phyloP scores from a whole-genome alignment of 2,113 vertebrate genomes.

The Hystrix brachyura region DNA sequence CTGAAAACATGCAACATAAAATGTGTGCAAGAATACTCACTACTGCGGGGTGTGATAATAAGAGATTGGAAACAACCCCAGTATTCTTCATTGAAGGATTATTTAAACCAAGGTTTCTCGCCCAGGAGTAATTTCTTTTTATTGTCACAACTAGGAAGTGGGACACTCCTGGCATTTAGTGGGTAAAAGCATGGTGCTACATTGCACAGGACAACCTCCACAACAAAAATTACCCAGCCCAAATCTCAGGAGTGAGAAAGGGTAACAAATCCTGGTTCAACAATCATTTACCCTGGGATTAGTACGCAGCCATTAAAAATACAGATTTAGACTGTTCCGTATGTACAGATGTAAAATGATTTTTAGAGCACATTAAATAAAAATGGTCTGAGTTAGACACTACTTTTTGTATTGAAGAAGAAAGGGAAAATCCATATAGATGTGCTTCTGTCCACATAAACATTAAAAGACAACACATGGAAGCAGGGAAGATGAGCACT shows the following conservation, averaged over 20 bases:
- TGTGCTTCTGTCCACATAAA: neutral
- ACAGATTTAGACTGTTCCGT: no score
- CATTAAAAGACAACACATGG: neutral
- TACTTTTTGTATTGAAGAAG: neutral
- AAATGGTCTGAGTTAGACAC: neutral
- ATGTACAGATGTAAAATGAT: neutral
- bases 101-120: neutral
- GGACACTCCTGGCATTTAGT: neutral
- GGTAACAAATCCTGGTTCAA: neutral
- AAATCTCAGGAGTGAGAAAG: neutral
- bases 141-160: neutral
- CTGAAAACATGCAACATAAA: neutral
- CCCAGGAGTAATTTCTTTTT: neutral
- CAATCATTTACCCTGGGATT: neutral
- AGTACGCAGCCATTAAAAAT: neutral
- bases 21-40: neutral
- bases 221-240: neutral
- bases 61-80: neutral
- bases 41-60: neutral
- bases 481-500: neutral
- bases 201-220: neutral
- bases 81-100: neutral
- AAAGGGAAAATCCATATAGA: neutral
- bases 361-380: neutral
- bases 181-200: neutral